Conservation (phyloP, 2,113 vertebrate species). For the Platysteira castanea region DNA sequence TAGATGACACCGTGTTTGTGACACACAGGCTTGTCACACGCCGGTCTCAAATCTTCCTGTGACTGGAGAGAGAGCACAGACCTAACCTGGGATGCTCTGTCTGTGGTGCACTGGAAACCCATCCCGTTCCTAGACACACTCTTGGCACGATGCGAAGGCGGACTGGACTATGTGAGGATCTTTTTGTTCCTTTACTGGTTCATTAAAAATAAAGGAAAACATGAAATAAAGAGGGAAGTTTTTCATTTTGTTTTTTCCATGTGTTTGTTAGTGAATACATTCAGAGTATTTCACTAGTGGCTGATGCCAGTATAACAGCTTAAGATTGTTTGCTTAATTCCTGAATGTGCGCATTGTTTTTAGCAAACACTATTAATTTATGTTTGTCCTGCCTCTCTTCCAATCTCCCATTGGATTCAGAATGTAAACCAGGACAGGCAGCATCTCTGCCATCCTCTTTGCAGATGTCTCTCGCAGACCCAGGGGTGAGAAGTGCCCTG, state of each 20-base stretch:
- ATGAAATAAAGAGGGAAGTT: not conserved
- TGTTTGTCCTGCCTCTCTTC: slow-evolving; percentile 15
- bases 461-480: not conserved
- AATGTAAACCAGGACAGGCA: not conserved
- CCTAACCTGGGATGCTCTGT: not conserved
- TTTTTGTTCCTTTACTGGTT: not conserved
- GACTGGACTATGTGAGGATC: not conserved
- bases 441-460: not conserved
- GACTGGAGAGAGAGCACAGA: not conserved
- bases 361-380: slow-evolving; percentile 53
- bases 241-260: slow-evolving; percentile 23
- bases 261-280: slow-evolving; percentile 34
- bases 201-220: not conserved
- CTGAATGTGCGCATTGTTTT: slow-evolving; percentile 58
- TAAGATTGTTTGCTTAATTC: slow-evolving; percentile 65
- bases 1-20: not conserved
- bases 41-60: not conserved
- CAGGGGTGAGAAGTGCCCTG: not conserved
- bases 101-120: not conserved
- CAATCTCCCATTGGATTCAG: not conserved
- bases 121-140: not conserved
- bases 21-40: fast-evolving
- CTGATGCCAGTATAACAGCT: slow-evolving; percentile 51
- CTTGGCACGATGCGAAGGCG: not conserved
- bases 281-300: slow-evolving; percentile 29